Percentiles rank a stretch among this genome's conserved stretches.
phyloP scores from a whole-genome alignment of 1,140 invertebrate genomes.

The Wasmannia auropunctata region DNA sequence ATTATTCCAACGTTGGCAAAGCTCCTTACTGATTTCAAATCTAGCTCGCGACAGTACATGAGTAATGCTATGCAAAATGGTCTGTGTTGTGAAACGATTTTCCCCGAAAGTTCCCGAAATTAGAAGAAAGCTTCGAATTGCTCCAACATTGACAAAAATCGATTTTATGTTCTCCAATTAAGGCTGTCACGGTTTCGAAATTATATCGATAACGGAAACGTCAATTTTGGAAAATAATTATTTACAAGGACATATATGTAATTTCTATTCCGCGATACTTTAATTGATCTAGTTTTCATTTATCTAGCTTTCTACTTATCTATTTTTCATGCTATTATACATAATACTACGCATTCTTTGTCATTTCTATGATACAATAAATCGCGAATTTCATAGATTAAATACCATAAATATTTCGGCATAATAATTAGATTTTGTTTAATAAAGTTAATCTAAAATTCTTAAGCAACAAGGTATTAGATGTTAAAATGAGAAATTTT shows the following conservation, averaged over 20 bases:
- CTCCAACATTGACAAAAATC: neutral
- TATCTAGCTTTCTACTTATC: neutral
- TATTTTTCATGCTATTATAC: neutral
- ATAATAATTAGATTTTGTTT: neutral
- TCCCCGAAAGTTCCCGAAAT: neutral
- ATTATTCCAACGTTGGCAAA: constrained; percentile 64
- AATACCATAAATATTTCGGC: neutral
- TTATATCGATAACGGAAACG: neutral
- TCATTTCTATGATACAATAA: neutral
- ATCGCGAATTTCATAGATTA: neutral
- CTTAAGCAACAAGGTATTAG: neutral
- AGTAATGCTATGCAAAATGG: neutral
- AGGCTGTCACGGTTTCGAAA: neutral
- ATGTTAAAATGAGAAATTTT: neutral
- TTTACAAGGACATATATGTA: neutral
- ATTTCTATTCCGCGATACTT: neutral
- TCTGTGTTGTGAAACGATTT: neutral
- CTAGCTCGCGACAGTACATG: neutral
- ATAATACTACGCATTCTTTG: neutral
- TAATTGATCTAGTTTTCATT: neutral
- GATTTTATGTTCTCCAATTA: neutral
- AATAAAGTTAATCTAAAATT: neutral
- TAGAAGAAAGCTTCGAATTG: neutral
- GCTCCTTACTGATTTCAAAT: constrained; percentile 48
- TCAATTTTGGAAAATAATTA: neutral